Evolutionary conservation across 2,113 vertebrate genomes (phyloP).

Genomic region (Alligator mississippiensis): DNA sequence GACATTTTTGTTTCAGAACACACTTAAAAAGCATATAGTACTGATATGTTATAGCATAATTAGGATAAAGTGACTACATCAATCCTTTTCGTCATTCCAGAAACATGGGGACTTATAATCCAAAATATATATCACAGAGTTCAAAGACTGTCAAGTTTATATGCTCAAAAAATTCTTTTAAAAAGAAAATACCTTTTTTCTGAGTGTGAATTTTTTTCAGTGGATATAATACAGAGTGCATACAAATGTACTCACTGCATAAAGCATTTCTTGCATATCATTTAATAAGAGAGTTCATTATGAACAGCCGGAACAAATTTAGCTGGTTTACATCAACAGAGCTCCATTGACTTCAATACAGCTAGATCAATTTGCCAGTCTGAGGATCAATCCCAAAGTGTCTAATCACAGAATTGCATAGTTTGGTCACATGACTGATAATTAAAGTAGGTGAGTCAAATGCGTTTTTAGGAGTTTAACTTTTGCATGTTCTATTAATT

Average conservation of each 20-base stretch:
- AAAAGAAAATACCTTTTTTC: neutral
- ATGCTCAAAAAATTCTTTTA: neutral
- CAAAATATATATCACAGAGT: neutral
- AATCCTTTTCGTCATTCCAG: constrained; percentile 1
- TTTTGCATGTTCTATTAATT: neutral
- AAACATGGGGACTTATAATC: constrained; percentile 11
- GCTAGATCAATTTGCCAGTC: neutral
- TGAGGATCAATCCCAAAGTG: neutral
- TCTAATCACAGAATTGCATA: neutral
- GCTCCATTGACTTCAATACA: neutral
- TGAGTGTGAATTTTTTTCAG: neutral
- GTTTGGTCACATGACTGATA: neutral
- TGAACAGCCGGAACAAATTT: neutral
- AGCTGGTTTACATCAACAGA: neutral
- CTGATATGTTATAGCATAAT: constrained; percentile 14
- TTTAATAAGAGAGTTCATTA: neutral
- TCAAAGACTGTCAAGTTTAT: neutral
- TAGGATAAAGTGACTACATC: constrained; percentile 50
- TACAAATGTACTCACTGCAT: neutral
- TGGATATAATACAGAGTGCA: neutral
- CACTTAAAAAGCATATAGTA: neutral
- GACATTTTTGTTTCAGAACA: constrained; percentile 52
- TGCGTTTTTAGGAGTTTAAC: neutral
- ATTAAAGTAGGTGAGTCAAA: neutral
- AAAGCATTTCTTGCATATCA: neutral